A percentile compares a stretch with the other conserved stretches of the same genome.
phyloP scores from a whole-genome alignment of 2,888 invertebrate genomes.

The Cremastobaeus sp. region DNA sequence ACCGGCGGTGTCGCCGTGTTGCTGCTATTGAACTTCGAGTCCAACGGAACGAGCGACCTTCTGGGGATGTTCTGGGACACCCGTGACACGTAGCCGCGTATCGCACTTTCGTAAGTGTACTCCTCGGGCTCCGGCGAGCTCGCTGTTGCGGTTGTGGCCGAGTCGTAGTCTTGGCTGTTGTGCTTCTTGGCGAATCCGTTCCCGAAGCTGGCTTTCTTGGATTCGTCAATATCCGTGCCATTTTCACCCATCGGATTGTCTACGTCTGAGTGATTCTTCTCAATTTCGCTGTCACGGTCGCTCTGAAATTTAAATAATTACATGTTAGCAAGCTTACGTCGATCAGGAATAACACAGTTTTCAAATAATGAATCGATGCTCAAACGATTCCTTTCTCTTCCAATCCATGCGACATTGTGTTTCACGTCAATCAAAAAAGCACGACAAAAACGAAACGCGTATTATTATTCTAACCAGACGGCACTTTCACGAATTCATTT shows the following conservation, averaged over 20 bases:
- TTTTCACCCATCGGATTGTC: conserved; percentile 69
- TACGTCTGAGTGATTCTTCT: conserved; percentile 75
- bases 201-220: conserved; percentile 69
- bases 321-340: not conserved
- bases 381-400: too few species aligned
- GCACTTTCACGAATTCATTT: too few species aligned
- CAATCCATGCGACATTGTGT: too few species aligned
- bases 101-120: conserved; percentile 92
- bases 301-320: conserved; percentile 68
- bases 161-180: conserved; percentile 82
- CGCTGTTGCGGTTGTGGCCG: conserved; percentile 83
- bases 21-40: conserved; percentile 73
- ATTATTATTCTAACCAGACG: too few species aligned
- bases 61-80: conserved; percentile 79
- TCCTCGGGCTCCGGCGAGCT: conserved; percentile 87
- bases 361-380: too few species aligned
- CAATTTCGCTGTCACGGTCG: conserved; percentile 76
- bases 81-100: conserved; percentile 90
- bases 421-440: too few species aligned
- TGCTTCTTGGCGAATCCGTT: conserved; percentile 71
- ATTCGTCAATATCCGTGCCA: conserved; percentile 63
- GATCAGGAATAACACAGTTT: too few species aligned
- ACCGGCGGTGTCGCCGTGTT: conserved; percentile 76
- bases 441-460: too few species aligned
- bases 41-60: conserved; percentile 71